Conservation (phyloP, 2,113 vertebrate species). For the Fregetta grallaria region DNA sequence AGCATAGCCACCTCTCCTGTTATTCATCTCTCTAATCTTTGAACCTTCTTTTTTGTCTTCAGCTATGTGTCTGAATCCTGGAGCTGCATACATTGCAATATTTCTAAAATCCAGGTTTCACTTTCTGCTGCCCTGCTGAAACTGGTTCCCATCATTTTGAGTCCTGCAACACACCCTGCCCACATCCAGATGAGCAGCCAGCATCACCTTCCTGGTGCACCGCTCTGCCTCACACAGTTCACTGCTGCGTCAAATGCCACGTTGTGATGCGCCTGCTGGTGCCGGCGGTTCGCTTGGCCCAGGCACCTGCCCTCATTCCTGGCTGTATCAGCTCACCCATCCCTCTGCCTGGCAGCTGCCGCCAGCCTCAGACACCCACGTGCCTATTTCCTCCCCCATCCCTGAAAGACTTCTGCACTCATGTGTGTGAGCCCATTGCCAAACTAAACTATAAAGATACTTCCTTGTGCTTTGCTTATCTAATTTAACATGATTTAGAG, state of each 20-base stretch:
- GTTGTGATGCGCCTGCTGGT: background rate
- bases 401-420: background rate
- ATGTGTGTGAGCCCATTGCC: fast-evolving
- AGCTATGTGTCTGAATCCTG: background rate
- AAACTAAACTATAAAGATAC: background rate
- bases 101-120: background rate
- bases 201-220: background rate
- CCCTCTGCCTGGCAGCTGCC: background rate
- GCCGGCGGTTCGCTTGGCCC: fast-evolving
- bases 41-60: background rate
- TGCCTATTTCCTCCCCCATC: background rate
- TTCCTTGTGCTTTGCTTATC: background rate
- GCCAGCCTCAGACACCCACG: background rate
- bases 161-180: background rate
- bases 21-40: background rate
- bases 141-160: background rate
- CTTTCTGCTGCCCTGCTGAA: background rate
- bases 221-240: fast-evolving
- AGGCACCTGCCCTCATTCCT: background rate
- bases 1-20: background rate
- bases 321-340: background rate
- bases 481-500: background rate
- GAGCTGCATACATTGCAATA: background rate
- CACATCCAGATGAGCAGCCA: background rate
- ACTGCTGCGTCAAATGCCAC: background rate